phyloP scores from a whole-genome alignment of 1,140 invertebrate species.

The Drosophila equinoxialis region DNA sequence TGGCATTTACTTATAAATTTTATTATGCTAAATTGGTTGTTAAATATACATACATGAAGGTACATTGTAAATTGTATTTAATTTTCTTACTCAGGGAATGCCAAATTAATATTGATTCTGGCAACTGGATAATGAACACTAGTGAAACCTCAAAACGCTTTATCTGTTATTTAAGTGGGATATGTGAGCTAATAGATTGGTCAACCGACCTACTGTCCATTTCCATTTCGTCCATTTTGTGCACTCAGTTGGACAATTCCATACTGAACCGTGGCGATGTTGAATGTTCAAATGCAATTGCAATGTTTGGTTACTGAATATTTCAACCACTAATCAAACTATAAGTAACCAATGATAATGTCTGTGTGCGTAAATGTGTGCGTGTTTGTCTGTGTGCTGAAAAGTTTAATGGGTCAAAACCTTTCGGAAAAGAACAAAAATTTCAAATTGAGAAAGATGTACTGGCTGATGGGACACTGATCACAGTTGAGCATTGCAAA shows the following conservation, averaged over 20 bases:
- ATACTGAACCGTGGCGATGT: not conserved
- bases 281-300: not conserved
- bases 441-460: not conserved
- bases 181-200: constrained; percentile 11
- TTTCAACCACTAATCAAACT: constrained; percentile 4
- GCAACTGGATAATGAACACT: not conserved
- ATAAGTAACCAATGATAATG: constrained; percentile 2
- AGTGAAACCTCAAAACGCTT: constrained; percentile 6
- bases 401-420: not conserved
- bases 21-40: not conserved
- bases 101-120: constrained; percentile 10
- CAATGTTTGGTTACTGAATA: constrained; percentile 6
- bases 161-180: not conserved
- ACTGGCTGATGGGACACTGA: too few relatives aligned
- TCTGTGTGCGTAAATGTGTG: too few relatives aligned
- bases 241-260: not conserved
- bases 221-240: not conserved
- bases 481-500: too few relatives aligned
- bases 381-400: not conserved
- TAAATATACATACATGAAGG: not conserved
- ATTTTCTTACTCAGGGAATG: not conserved
- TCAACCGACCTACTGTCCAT: not conserved
- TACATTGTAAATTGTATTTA: not conserved
- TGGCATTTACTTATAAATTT: not conserved
- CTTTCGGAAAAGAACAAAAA: not conserved